These are phyloP conservation scores for Listronotus bonariensis DNA, from an alignment of 1,140 invertebrate species.

Conservation along the genomic window DNA sequence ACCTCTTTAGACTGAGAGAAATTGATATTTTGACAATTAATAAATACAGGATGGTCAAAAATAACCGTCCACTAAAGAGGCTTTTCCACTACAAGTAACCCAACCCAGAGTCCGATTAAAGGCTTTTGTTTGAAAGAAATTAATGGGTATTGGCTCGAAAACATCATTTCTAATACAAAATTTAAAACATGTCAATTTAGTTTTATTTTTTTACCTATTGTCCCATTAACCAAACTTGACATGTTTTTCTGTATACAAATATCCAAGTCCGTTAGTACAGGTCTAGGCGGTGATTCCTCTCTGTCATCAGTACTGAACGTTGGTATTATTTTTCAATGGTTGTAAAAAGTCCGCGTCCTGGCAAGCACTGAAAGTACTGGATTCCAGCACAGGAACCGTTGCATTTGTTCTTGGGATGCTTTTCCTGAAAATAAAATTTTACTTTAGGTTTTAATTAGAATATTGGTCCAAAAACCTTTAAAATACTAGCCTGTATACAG, in stretches of 20 bases:
- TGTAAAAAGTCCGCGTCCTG: constrained; percentile 50
- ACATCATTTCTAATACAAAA: too few relatives aligned
- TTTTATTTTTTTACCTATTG: constrained; percentile 16
- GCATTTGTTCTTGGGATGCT: constrained; percentile 48
- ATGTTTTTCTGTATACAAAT: constrained; percentile 44
- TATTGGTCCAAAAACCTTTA: too few relatives aligned
- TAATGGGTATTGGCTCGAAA: too few relatives aligned
- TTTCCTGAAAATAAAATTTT: constrained; percentile 46
- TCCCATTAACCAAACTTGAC: constrained; percentile 36
- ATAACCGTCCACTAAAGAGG: too few relatives aligned
- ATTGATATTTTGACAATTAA: too few relatives aligned
- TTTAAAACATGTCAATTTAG: background rate
- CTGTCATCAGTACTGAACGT: background rate
- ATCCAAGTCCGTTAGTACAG: constrained; percentile 35
- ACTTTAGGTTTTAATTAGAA: too few relatives aligned
- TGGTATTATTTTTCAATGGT: constrained; percentile 50
- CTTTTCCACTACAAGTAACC: too few relatives aligned
- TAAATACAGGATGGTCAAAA: too few relatives aligned
- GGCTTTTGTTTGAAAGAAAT: too few relatives aligned
- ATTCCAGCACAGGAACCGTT: constrained; percentile 49
- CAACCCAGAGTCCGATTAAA: too few relatives aligned
- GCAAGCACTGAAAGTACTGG: constrained; percentile 50
- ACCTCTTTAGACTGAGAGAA: too few relatives aligned
- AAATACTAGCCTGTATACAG: too few relatives aligned
- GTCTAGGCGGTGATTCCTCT: constrained; percentile 15